Percentiles rank a stretch among this genome's conserved stretches.
These are phyloP conservation scores for Tiphia femorata DNA, from an alignment of 2,888 invertebrate genomes.

Conservation along the genomic window DNA sequence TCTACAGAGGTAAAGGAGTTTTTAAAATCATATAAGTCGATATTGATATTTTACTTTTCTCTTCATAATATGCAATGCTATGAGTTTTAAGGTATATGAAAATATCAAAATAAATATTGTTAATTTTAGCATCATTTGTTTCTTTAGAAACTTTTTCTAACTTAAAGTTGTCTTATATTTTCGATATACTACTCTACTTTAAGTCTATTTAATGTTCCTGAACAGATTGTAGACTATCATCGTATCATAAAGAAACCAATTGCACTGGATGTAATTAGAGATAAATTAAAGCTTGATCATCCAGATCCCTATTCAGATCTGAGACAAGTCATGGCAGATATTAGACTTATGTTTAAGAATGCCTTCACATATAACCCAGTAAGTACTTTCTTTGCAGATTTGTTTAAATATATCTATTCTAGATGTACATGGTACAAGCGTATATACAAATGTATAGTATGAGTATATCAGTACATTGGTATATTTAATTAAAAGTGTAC, in stretches of 20 bases:
- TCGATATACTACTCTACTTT: background rate
- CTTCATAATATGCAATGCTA: too few relatives aligned
- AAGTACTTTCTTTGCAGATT: constrained; percentile 62
- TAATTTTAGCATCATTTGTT: too few relatives aligned
- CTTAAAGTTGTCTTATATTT: too few relatives aligned
- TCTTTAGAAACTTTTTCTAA: too few relatives aligned
- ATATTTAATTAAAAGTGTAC: too few relatives aligned
- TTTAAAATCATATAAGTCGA: background rate
- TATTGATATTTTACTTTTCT: too few relatives aligned
- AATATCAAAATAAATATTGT: too few relatives aligned
- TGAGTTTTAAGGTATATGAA: too few relatives aligned
- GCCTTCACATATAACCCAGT: constrained; percentile 89
- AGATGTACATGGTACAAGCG: too few relatives aligned
- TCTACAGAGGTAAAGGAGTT: constrained; percentile 76
- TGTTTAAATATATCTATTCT: too few relatives aligned
- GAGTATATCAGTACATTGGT: too few relatives aligned
- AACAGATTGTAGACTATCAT: constrained; percentile 77
- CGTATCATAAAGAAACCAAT: constrained; percentile 83
- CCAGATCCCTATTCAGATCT: constrained; percentile 81
- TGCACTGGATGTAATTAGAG: constrained; percentile 86
- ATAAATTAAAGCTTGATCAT: constrained; percentile 81
- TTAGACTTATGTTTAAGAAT: constrained; percentile 88
- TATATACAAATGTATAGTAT: too few relatives aligned
- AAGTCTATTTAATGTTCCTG: constrained; percentile 25
- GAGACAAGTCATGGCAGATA: constrained; percentile 83